phyloP scores from a whole-genome alignment of 2,888 invertebrate genomes.

The Phyllotreta cruciferae region DNA sequence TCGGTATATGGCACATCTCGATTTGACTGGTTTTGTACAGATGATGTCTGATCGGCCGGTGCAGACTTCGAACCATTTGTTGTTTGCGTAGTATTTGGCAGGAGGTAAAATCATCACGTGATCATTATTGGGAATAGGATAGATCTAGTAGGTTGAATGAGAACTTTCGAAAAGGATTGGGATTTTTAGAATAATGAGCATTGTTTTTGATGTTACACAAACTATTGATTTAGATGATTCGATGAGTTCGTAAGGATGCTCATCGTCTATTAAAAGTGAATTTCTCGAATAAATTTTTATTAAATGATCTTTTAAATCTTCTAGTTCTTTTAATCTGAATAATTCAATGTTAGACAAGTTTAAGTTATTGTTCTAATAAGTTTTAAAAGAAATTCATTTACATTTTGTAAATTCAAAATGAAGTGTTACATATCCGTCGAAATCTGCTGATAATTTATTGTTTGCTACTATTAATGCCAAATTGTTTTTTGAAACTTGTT shows the following conservation, averaged over 20 bases:
- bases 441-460: conserved; percentile 5
- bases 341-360: conserved; percentile 6
- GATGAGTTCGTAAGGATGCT: no score
- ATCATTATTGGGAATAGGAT: conserved; percentile 8
- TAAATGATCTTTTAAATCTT: background rate
- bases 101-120: conserved; percentile 1
- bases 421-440: conserved; percentile 1
- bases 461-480: background rate
- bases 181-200: conserved; percentile 8
- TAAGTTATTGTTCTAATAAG: background rate
- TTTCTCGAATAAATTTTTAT: background rate
- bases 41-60: background rate
- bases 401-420: background rate
- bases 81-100: conserved; percentile 9
- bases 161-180: background rate
- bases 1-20: conserved; percentile 4
- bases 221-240: no score
- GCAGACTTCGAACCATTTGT: conserved; percentile 10
- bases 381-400: background rate
- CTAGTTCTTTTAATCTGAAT: background rate
- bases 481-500: background rate
- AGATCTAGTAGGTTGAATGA: background rate
- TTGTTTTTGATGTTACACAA: background rate
- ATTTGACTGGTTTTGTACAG: background rate
- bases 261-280: no score